These are phyloP conservation scores for Xestia sexstrigata DNA, from an alignment of 2,888 invertebrate species.

Conservation along the genomic window DNA sequence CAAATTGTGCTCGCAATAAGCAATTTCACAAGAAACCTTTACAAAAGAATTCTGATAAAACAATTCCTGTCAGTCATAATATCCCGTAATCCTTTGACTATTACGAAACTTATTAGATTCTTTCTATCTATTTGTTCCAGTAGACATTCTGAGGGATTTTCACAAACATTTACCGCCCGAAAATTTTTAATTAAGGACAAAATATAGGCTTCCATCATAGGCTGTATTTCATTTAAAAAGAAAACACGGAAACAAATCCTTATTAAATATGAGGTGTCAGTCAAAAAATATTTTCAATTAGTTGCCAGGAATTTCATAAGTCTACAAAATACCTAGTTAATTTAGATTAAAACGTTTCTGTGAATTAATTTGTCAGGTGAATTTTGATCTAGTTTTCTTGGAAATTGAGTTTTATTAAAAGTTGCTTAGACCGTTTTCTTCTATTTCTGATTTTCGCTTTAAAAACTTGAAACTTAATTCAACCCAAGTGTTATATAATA, in stretches of 20 bases:
- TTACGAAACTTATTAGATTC: conserved; percentile 45
- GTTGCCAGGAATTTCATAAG: not conserved
- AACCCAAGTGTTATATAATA: not conserved
- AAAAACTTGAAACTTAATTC: not conserved
- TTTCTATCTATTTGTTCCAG: conserved; percentile 29
- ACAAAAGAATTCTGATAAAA: conserved; percentile 37
- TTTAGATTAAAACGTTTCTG: conserved; percentile 11
- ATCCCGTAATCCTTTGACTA: conserved; percentile 48
- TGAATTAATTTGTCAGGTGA: not conserved
- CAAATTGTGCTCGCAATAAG: conserved; percentile 10
- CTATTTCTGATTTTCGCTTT: not conserved
- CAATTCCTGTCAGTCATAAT: conserved; percentile 39
- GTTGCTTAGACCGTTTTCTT: not conserved
- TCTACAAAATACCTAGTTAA: conserved; percentile 7
- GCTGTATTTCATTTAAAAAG: conserved; percentile 40
- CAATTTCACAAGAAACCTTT: conserved; percentile 23
- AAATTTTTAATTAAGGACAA: conserved; percentile 51
- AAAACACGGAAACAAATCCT: conserved; percentile 28
- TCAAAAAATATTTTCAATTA: conserved; percentile 39
- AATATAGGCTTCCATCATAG: conserved; percentile 30
- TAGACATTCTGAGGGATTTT: conserved; percentile 43
- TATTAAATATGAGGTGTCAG: conserved; percentile 46
- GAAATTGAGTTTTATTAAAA: not conserved
- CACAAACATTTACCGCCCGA: conserved; percentile 19
- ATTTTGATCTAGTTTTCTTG: not conserved